Conservation (phyloP, 2,797 vertebrate genomes). For the Naso thynnoides region DNA sequence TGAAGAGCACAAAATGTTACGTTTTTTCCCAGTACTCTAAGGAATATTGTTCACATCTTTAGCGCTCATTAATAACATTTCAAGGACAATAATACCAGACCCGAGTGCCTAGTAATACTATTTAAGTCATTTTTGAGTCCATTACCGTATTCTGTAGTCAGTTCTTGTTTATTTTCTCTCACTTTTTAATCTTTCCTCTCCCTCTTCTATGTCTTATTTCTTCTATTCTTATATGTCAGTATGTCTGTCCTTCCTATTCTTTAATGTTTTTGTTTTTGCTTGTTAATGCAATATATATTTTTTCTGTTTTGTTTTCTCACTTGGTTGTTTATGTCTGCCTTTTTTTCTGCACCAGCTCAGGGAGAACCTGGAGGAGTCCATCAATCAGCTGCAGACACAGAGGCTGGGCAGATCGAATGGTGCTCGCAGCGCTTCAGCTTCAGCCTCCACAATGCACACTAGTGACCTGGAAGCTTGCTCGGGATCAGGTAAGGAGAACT, state of each 20-base stretch:
- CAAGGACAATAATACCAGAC: neutral
- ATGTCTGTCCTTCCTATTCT: neutral
- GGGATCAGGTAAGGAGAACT: slow-evolving; percentile 80
- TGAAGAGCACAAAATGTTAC: no score
- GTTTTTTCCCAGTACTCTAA: no score
- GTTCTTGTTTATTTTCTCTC: neutral
- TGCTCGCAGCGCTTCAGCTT: slow-evolving; percentile 85
- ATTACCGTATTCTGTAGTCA: neutral
- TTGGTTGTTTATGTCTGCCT: slow-evolving; percentile 2
- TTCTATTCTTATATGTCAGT: neutral
- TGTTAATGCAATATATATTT: neutral
- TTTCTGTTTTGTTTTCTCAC: neutral
- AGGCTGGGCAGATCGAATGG: slow-evolving; percentile 77
- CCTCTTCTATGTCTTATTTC: neutral
- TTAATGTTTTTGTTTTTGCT: neutral
- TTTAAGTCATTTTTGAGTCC: no score
- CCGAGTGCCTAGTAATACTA: neutral
- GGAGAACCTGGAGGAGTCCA: slow-evolving; percentile 92
- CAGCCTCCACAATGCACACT: slow-evolving; percentile 87
- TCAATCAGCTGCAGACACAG: slow-evolving; percentile 90
- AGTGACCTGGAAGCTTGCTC: slow-evolving; percentile 89
- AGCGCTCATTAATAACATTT: neutral
- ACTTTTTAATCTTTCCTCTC: no score
- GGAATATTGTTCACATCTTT: neutral
- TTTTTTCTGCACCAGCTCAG: slow-evolving; percentile 84